These are phyloP conservation scores for Athalia rosae DNA, from an alignment of 2,888 invertebrate genomes.

Conservation along the genomic window DNA sequence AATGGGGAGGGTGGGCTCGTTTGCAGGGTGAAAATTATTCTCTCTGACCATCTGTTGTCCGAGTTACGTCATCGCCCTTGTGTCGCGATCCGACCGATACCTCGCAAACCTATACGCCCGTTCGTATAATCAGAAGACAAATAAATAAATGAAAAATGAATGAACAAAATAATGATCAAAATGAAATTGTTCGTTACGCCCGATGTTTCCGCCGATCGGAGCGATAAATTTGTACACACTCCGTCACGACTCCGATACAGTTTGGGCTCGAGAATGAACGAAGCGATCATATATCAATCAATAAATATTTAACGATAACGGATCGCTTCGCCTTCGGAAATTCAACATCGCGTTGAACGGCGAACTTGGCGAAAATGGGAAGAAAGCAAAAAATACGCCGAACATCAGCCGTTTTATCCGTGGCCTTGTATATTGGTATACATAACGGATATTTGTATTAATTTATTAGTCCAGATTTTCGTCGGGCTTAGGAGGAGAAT, in stretches of 20 bases:
- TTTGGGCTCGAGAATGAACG: background rate
- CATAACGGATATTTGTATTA: constrained; percentile 25
- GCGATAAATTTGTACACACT: background rate
- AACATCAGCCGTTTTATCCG: constrained; percentile 16
- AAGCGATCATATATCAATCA: constrained; percentile 1
- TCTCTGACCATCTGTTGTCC: background rate
- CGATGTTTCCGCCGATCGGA: background rate
- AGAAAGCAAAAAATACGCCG: background rate
- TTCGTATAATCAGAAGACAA: background rate
- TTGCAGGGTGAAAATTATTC: background rate
- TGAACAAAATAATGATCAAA: background rate
- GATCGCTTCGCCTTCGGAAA: constrained; percentile 10
- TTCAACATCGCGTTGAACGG: constrained; percentile 3
- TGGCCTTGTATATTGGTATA: background rate
- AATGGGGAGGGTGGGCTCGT: background rate
- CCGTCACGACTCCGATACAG: background rate
- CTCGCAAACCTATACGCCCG: background rate
- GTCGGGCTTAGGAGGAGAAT: constrained; percentile 13
- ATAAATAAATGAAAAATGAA: background rate
- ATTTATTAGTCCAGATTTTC: constrained; percentile 37
- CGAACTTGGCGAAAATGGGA: constrained; percentile 26
- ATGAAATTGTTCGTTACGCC: background rate
- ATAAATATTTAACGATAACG: constrained; percentile 20
- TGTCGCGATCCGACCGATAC: background rate
- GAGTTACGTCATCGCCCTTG: background rate